These are phyloP conservation scores for Neodiprion lecontei DNA, from an alignment of 1,140 invertebrate genomes.

Conservation along the genomic window DNA sequence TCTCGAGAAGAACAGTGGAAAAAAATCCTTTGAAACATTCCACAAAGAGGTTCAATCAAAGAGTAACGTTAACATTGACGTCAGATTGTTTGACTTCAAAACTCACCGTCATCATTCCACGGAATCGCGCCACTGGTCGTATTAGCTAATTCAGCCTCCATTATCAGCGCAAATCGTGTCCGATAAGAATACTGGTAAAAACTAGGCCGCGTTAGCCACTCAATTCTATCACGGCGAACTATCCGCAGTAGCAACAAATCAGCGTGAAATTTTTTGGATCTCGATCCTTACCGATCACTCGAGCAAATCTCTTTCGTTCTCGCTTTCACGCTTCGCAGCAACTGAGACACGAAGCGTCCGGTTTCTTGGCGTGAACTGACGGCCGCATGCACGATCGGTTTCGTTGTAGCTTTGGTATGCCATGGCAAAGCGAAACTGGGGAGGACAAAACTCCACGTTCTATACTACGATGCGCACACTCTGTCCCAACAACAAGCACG, in stretches of 20 bases:
- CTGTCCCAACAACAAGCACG: neutral
- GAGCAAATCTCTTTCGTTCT: neutral
- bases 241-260: too few species aligned
- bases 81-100: neutral
- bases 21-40: too few species aligned
- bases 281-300: too few species aligned
- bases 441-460: neutral
- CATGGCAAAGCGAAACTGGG: neutral
- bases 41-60: too few species aligned
- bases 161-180: neutral
- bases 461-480: too few species aligned
- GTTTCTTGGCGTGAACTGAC: constrained; percentile 38
- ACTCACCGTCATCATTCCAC: neutral
- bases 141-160: neutral
- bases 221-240: too few species aligned
- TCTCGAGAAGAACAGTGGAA: too few species aligned
- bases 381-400: constrained; percentile 25
- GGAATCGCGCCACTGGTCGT: neutral
- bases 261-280: too few species aligned
- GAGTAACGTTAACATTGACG: too few species aligned
- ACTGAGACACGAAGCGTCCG: constrained; percentile 26
- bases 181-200: too few species aligned
- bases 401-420: neutral
- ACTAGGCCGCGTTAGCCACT: too few species aligned
- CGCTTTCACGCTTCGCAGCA: neutral